These are phyloP conservation scores for Gryllus longicercus DNA, from an alignment of 2,888 invertebrate species.

Conservation along the genomic window DNA sequence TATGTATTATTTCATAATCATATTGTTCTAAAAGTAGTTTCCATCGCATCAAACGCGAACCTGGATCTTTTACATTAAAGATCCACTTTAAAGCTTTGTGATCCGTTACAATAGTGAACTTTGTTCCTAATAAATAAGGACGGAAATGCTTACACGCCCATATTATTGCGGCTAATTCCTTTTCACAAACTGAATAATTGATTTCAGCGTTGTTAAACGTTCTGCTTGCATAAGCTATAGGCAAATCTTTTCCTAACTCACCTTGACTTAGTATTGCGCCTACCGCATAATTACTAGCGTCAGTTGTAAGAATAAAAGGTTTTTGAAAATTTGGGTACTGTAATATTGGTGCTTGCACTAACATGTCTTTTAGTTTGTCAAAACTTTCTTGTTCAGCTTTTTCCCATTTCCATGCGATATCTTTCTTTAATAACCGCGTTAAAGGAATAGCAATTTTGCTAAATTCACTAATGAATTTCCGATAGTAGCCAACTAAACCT, in stretches of 20 bases:
- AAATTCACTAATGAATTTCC: too few relatives aligned
- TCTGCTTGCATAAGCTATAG: constrained; percentile 37
- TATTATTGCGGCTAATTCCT: constrained; percentile 36
- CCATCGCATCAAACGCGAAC: constrained; percentile 28
- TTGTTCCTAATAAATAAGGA: constrained; percentile 35
- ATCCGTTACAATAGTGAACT: constrained; percentile 37
- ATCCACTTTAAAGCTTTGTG: constrained; percentile 26
- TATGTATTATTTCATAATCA: neutral
- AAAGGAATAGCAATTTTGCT: too few relatives aligned
- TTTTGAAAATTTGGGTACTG: too few relatives aligned
- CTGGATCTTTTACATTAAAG: constrained; percentile 27
- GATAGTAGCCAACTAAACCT: too few relatives aligned
- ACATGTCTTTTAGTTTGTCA: too few relatives aligned
- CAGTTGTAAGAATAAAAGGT: too few relatives aligned
- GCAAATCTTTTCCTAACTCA: neutral
- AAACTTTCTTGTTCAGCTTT: too few relatives aligned
- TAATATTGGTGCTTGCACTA: too few relatives aligned
- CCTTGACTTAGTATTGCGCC: neutral
- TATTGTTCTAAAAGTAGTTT: constrained; percentile 26
- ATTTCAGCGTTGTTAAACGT: constrained; percentile 31
- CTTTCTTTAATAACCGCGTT: too few relatives aligned
- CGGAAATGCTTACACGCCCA: constrained; percentile 35
- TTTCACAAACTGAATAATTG: constrained; percentile 32
- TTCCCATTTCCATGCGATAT: too few relatives aligned
- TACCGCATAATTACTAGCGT: constrained; percentile 8